phyloP scores from a whole-genome alignment of 2,797 vertebrate species.

The Cuculus canorus region DNA sequence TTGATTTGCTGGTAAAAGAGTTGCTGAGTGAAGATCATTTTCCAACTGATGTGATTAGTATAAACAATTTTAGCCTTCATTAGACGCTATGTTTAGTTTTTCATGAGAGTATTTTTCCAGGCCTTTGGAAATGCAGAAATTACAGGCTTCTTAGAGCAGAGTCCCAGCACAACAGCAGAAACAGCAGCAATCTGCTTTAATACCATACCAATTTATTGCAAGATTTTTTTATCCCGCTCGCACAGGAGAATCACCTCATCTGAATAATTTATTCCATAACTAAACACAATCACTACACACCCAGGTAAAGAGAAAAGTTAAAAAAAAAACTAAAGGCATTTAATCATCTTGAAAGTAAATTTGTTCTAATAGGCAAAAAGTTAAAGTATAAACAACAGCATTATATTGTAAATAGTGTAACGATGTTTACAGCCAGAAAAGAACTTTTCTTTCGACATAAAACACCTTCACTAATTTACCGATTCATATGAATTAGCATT shows the following conservation, averaged over 20 bases:
- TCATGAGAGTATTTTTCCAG: conserved; percentile 57
- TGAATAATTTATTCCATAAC: conserved; percentile 14
- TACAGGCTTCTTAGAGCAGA: conserved; percentile 28
- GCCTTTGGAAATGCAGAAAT: conserved; percentile 56
- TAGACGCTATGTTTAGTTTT: conserved; percentile 60
- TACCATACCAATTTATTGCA: conserved; percentile 27
- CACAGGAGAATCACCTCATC: conserved; percentile 52
- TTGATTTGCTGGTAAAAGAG: conserved; percentile 43
- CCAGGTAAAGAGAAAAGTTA: conserved; percentile 37
- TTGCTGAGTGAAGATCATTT: conserved; percentile 55
- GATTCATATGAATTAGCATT: not conserved
- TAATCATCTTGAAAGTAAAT: conserved; percentile 27
- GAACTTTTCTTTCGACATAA: not conserved
- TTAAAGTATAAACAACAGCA: not conserved
- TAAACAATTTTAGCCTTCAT: conserved; percentile 51
- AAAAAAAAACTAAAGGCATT: conserved; percentile 59
- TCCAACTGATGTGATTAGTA: conserved; percentile 31
- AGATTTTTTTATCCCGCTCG: conserved; percentile 49
- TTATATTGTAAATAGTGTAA: conserved; percentile 8
- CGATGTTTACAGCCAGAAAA: conserved; percentile 21
- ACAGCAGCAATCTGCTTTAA: conserved; percentile 29
- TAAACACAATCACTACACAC: conserved; percentile 40
- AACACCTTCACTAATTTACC: not conserved
- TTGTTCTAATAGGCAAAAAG: conserved; percentile 9
- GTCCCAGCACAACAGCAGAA: conserved; percentile 9